Base-by-base conservation (phyloP, 2,113 vertebrate genomes). In the Herpailurus yagouaroundi region DNA sequence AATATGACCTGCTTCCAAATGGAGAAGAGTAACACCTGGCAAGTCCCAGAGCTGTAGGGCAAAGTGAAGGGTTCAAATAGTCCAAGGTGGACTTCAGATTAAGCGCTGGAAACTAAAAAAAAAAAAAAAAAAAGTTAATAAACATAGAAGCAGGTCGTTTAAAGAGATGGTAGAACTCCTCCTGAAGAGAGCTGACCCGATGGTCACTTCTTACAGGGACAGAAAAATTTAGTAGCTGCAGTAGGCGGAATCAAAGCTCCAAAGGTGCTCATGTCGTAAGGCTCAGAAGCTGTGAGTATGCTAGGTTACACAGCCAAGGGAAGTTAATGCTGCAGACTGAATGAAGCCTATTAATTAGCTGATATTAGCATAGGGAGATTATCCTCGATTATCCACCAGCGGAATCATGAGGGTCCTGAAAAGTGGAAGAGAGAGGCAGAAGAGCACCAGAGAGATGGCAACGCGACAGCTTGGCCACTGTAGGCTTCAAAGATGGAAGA, bases 381-480 rank as follows among this genome's bases (percentile, higher is more conserved):
- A 31, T 69, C 33, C 48, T 82, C 16, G 12, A 50, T 50, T 74
- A 52, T 73, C 41, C 25, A n/a, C n/a, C 14, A 57, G 3, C 38
- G 15, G 12, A 57, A 82, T 36, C 31, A 64, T 11, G 69, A 31
- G 52, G 25, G 27, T 83, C 21, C 66, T 79, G 52, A 36, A 15
- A 81, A 82, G 38, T 52, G 23, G 31, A 45, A 85, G n/a, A 48
- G 4, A 8, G n/a, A 38, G 1, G 18, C 29, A 23, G 73, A 68
- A 60, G 80, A 89, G 13, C 19, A 33, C 2, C n/a, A 86, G 57
- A 48, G 10, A 73, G 7, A 23, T 8, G 14, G 27, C 33, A 31
- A 15, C 4, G 5, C 13, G 41, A 33, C 25, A 48, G 31, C 3
- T 27, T 0, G 5, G 13, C 12, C 1, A 48, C 5, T 3, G 5